Base-by-base conservation (phyloP, 2,888 invertebrate species). In the Mycalesis mineus region DNA sequence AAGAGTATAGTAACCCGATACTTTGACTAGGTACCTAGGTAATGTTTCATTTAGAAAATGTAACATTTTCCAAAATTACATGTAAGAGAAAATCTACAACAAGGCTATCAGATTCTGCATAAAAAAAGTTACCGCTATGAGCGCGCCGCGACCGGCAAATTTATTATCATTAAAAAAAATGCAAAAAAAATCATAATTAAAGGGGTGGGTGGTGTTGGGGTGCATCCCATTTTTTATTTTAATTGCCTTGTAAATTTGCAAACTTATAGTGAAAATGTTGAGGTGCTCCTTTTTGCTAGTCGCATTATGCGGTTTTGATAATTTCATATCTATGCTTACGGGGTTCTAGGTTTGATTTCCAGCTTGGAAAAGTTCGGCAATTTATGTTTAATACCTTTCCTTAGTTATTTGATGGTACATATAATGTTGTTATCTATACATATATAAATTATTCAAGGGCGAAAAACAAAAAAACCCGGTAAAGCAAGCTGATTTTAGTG, bases 111-210 rank as follows among this genome's bases (percentile, higher is more conserved):
- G 66, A 66, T 64, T 65, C 66, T 51, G 63, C 68, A 58, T 70
- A 74, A 73, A 76, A 73, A 74, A 33, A 72, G 73, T 37, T 58
- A 57, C 73, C 68, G 64, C 61, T 64, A 71, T 71, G 70, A 71
- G 67, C 71, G 68, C 68, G 68, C 70, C 73, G 76, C 79, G 73
- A 69, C 73, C 73, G 72, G 74, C 74, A 73, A 81, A 87, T 86
- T 85, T 88, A 88, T 87, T 85, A 82, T 84, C 87, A 85, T 87
- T 85, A 84, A 87, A 88, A 88, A 86, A 84, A 80, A 84, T 80
- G 42, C 41, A 84, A 84, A 88, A 87, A 87, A 87, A 87, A 86
- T 78, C 80, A 84, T 88, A 85, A 88, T 88, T 81, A 87, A 87
- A 84, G 82, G 84, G 88, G 85, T 80, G 85, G 80, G 80, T 66